Conservation (phyloP, 2,888 invertebrate species). For the Hymenopus coronatus region DNA sequence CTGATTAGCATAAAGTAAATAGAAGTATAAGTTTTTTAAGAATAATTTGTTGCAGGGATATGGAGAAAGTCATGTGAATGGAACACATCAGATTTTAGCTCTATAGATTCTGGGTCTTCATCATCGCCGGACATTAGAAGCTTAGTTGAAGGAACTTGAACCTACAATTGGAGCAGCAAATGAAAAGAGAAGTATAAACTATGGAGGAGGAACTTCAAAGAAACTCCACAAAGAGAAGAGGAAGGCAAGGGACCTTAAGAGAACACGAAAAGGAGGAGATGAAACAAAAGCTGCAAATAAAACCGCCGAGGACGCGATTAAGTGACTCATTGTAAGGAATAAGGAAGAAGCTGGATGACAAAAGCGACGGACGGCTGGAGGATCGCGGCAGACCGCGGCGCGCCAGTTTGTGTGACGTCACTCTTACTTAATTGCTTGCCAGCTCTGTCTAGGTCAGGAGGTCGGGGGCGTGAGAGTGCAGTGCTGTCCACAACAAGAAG, state of each 20-base stretch:
- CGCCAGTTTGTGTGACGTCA: background rate
- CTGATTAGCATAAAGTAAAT: too few relatives aligned
- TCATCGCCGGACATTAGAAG: too few relatives aligned
- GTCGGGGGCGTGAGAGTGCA: background rate
- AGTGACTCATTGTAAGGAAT: background rate
- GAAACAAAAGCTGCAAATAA: background rate
- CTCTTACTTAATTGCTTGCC: background rate
- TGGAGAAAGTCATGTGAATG: too few relatives aligned
- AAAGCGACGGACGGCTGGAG: background rate
- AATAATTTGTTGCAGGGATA: too few relatives aligned
- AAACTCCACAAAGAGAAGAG: background rate
- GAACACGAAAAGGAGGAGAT: background rate
- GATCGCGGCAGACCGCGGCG: background rate
- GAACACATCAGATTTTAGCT: too few relatives aligned
- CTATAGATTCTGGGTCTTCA: too few relatives aligned
- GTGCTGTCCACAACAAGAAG: background rate
- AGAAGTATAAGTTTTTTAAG: too few relatives aligned
- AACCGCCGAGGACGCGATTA: background rate
- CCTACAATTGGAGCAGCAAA: too few relatives aligned
- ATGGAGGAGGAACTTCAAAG: too few relatives aligned
- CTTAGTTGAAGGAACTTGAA: too few relatives aligned
- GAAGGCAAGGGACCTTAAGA: background rate
- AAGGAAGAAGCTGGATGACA: background rate
- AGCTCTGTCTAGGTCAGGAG: background rate
- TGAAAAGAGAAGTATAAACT: too few relatives aligned